Percentiles rank a stretch among this genome's conserved stretches.
phyloP scores from a whole-genome alignment of 2,888 invertebrate species.

The Drosophila greeni region DNA sequence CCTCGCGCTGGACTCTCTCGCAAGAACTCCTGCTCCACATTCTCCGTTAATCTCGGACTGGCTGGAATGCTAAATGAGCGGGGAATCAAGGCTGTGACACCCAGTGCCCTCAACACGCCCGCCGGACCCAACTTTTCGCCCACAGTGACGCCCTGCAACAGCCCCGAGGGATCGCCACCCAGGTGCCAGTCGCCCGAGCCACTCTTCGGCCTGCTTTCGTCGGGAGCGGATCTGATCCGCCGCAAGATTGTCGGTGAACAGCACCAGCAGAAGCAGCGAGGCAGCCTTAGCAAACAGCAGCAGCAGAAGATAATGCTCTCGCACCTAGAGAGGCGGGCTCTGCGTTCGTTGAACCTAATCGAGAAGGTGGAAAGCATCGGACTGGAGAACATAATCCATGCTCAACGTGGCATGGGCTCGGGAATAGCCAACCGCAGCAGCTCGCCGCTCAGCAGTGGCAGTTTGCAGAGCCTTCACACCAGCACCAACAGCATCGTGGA shows the following conservation, averaged over 20 bases:
- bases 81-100: constrained; percentile 86
- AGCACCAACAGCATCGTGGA: constrained; percentile 76
- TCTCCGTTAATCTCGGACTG: constrained; percentile 84
- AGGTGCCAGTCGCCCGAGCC: constrained; percentile 79
- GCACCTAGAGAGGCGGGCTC: constrained; percentile 77
- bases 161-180: constrained; percentile 84
- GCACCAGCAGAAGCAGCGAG: constrained; percentile 71
- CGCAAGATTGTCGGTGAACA: constrained; percentile 82
- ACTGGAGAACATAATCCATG: constrained; percentile 83
- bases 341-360: constrained; percentile 81
- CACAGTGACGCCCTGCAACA: constrained; percentile 93
- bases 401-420: constrained; percentile 81
- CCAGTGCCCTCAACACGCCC: constrained; percentile 83
- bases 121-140: constrained; percentile 85
- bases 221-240: constrained; percentile 84
- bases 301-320: constrained; percentile 77
- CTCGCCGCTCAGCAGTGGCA: constrained; percentile 85
- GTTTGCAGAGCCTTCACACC: constrained; percentile 82
- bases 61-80: constrained; percentile 89
- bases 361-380: constrained; percentile 85
- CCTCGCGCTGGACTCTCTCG: constrained; percentile 83
- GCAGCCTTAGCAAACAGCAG: constrained; percentile 58
- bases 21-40: constrained; percentile 89
- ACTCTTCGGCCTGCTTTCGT: constrained; percentile 81
- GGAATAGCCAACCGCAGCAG: constrained; percentile 81